A percentile compares a stretch with the other conserved stretches of the same genome.
Conservation (phyloP, 2,888 invertebrate genomes). For the Fissipunctia ypsillon region DNA sequence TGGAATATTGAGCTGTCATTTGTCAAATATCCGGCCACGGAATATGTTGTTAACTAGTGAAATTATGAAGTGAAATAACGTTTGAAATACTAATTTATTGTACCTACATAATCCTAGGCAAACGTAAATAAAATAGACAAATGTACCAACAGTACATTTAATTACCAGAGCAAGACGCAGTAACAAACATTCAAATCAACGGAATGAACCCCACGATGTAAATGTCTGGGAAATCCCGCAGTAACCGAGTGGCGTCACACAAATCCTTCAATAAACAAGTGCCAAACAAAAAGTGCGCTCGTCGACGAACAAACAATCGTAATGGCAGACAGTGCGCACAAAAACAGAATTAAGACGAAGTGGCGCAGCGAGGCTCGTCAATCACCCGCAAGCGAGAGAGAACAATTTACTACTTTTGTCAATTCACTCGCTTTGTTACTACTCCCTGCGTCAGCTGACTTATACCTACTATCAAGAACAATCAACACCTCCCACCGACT, state of each 20-base stretch:
- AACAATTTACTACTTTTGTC: conserved; percentile 65
- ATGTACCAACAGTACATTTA: too few species aligned
- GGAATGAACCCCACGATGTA: not conserved
- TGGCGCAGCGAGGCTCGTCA: conserved; percentile 68
- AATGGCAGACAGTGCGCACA: conserved; percentile 54
- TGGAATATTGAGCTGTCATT: conserved; percentile 4
- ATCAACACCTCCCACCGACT: conserved; percentile 4
- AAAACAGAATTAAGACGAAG: conserved; percentile 75
- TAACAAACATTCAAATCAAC: conserved; percentile 5
- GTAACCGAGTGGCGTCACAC: conserved; percentile 33
- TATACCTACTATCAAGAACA: conserved; percentile 13
- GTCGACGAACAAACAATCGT: conserved; percentile 61
- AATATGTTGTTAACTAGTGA: not conserved
- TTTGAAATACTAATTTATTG: not conserved
- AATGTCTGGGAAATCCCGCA: conserved; percentile 20
- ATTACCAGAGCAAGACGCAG: too few species aligned
- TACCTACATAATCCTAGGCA: not conserved
- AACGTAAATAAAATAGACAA: not conserved
- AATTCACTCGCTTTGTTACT: conserved; percentile 28
- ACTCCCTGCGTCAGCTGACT: conserved; percentile 24
- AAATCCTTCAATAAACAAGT: conserved; percentile 42
- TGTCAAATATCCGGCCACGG: not conserved
- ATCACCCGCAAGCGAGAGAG: conserved; percentile 61
- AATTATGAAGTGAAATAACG: not conserved
- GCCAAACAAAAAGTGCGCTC: conserved; percentile 40